Evolutionary conservation across 2,888 invertebrate species (phyloP), one percentile per base, ranked within the genome.

Genomic region (Melanargia galathea): DNA sequence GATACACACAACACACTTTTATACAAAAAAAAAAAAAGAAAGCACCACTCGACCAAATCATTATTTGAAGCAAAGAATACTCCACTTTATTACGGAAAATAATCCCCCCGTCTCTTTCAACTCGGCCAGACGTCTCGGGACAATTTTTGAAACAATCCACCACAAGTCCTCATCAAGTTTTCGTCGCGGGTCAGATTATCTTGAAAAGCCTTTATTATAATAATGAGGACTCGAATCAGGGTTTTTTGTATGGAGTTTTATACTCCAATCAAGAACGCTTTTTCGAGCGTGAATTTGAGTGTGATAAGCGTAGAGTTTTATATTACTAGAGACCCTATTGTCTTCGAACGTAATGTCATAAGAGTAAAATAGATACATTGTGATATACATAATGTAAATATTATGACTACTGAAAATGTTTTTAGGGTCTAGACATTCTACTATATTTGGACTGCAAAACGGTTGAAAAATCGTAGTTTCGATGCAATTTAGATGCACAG

Each of bases 161-260:
- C 54, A 30, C 65, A 45, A 49, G 20, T 56, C 48, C 56, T 62
- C 65, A 65, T 65, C 65, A 62, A 59, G 49, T 51, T 61, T 61
- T 54, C 58, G 57, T 66, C 63, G 20, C 57, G 57, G 63, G 60
- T 52, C 57, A 61, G 66, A 63, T 66, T 63, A 66, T 66, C 48
- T 60, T 20, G 46, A 58, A 55, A 61, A 48, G 46, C 61, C 60
- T 61, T 63, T 63, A 66, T 63, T 54, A 60, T 54, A 62, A 62
- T 62, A 66, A 66, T 66, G 60, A 63, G 54, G 60, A 30, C 57
- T 57, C 43, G 20, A 46, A 57, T 52, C 35, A 49, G 38, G 38
- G 11, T 45, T 30, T 45, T 43, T 46, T 33, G 11, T 54, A 52
- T 11, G 7, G 16, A 30, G 52, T n/a, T 43, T 43, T 52, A 8